These are phyloP conservation scores for Nothobranchius furzeri DNA, from an alignment of 2,113 vertebrate species.

Conservation along the genomic window DNA sequence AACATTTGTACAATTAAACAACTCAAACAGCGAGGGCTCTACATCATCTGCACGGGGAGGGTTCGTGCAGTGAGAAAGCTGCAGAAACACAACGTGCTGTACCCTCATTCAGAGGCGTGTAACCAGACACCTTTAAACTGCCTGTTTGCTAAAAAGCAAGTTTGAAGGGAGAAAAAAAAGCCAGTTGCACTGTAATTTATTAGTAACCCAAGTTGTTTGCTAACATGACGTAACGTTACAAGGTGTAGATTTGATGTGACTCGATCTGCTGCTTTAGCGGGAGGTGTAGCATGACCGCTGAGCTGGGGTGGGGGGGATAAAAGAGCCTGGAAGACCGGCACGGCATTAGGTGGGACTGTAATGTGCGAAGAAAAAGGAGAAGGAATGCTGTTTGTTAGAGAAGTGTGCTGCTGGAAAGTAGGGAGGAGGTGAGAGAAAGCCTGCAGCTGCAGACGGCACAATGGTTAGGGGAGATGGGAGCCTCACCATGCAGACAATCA, in stretches of 20 bases:
- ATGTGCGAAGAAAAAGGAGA: conserved; percentile 49
- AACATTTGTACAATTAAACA: background rate
- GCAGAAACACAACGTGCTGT: conserved; percentile 43
- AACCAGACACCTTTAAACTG: conserved; percentile 55
- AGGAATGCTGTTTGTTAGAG: conserved; percentile 52
- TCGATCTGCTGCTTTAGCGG: conserved; percentile 40
- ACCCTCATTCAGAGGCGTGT: conserved; percentile 55
- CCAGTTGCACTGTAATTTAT: conserved; percentile 41
- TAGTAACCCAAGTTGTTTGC: conserved; percentile 61
- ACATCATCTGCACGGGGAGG: background rate
- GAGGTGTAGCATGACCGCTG: conserved; percentile 49
- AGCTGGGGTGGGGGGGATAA: conserved; percentile 37
- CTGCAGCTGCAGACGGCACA: conserved; percentile 56
- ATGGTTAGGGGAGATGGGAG: conserved; percentile 22
- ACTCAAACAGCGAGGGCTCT: background rate
- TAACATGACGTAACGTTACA: conserved; percentile 56
- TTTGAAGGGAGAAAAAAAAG: conserved; percentile 2
- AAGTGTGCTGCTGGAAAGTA: conserved; percentile 54
- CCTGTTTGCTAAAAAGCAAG: conserved; percentile 39
- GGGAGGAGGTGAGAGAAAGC: conserved; percentile 61
- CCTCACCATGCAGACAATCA: background rate
- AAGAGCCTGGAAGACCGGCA: conserved; percentile 15
- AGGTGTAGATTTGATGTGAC: conserved; percentile 61
- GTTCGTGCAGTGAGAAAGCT: conserved; percentile 3
- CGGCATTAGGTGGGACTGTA: conserved; percentile 57